Percentiles rank a stretch among this genome's conserved stretches.
phyloP scores from a whole-genome alignment of 1,140 invertebrate species.

The Drosophila elegans region DNA sequence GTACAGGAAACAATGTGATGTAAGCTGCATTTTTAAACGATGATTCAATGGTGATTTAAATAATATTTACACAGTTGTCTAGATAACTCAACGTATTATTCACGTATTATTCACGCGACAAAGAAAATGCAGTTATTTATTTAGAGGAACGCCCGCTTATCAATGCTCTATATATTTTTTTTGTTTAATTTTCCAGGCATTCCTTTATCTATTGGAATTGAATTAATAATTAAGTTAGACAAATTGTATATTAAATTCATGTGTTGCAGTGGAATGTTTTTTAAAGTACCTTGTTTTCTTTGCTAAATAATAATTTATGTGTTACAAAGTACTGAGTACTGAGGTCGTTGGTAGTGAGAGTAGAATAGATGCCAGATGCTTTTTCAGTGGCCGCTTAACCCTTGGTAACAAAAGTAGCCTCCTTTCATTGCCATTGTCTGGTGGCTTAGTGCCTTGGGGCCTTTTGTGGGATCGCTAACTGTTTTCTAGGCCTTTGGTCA shows the following conservation, averaged over 20 bases:
- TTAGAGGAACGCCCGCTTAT: conserved; percentile 1
- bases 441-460: neutral
- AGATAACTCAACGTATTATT: neutral
- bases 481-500: conserved; percentile 77
- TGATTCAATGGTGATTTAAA: neutral
- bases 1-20: neutral
- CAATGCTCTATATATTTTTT: neutral
- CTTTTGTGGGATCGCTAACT: conserved; percentile 25
- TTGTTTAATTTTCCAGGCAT: neutral
- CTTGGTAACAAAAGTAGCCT: conserved; percentile 8
- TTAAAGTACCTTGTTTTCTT: too few species aligned
- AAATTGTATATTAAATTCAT: too few species aligned
- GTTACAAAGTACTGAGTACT: neutral
- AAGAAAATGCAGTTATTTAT: neutral
- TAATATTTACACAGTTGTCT: neutral
- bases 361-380: too few species aligned
- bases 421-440: conserved; percentile 11
- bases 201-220: too few species aligned
- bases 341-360: too few species aligned
- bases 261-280: too few species aligned
- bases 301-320: too few species aligned
- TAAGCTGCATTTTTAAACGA: neutral
- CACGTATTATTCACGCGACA: neutral
- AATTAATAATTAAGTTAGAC: too few species aligned
- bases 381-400: neutral